A percentile compares a stretch with the other conserved stretches of the same genome.
Evolutionary conservation across 2,888 invertebrate genomes (phyloP).

Genomic region (Phalera bucephala): DNA sequence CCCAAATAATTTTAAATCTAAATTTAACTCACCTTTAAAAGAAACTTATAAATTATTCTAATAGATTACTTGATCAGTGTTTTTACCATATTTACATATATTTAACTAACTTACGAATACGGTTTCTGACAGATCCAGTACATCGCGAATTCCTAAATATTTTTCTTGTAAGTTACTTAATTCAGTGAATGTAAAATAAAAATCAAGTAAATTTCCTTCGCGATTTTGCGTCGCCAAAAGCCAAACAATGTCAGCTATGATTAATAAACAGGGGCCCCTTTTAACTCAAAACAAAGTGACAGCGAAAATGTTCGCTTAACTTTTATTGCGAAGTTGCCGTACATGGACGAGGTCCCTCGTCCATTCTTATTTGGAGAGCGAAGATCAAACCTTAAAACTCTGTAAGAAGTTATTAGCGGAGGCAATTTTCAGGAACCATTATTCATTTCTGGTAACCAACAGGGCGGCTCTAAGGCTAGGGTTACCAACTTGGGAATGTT

Average conservation of each 20-base stretch:
- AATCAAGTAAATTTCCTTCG: slow-evolving; percentile 13
- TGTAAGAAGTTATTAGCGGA: slow-evolving; percentile 69
- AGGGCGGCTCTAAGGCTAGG: slow-evolving; percentile 15
- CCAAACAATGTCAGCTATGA: slow-evolving; percentile 27
- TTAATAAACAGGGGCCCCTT: slow-evolving; percentile 33
- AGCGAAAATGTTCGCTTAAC: slow-evolving; percentile 48
- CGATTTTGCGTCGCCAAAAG: slow-evolving; percentile 18
- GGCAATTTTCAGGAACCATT: slow-evolving; percentile 73
- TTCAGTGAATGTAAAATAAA: too few relatives aligned
- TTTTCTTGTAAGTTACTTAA: too few relatives aligned
- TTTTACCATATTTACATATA: too few relatives aligned
- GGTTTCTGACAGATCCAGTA: too few relatives aligned
- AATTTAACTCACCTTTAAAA: too few relatives aligned
- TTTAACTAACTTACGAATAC: too few relatives aligned
- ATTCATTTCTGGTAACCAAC: slow-evolving; percentile 66
- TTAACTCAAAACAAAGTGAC: slow-evolving; percentile 60
- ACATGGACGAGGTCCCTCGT: slow-evolving; percentile 33
- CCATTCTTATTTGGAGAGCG: slow-evolving; percentile 57
- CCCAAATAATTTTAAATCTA: too few relatives aligned
- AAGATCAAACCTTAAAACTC: slow-evolving; percentile 61
- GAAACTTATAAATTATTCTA: too few relatives aligned
- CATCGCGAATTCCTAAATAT: too few relatives aligned
- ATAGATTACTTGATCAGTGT: too few relatives aligned
- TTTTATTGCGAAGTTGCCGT: slow-evolving; percentile 54
- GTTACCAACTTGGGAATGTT: not conserved